Conservation (phyloP, 2,113 vertebrate genomes). For the Tapirus terrestris region DNA sequence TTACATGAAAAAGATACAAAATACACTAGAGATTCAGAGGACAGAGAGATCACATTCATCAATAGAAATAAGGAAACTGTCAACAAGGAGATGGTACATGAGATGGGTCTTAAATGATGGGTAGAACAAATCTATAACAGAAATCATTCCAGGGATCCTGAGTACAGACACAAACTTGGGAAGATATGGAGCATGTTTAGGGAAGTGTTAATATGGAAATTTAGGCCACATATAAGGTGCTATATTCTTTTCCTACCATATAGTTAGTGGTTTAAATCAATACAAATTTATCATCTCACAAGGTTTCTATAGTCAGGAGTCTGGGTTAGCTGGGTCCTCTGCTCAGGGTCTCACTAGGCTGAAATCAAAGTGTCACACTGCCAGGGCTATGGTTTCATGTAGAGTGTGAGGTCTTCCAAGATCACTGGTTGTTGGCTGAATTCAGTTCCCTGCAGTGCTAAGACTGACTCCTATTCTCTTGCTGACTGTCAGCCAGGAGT, state of each 20-base stretch:
- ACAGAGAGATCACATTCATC: not conserved
- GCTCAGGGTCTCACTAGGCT: not conserved
- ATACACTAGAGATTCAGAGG: not conserved
- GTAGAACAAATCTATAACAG: not conserved
- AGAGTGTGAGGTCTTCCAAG: not conserved
- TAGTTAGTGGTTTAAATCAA: not conserved
- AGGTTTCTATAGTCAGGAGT: not conserved
- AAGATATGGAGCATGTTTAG: not conserved
- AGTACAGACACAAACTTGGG: not conserved
- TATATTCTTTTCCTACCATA: not conserved
- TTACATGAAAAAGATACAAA: conserved; percentile 37
- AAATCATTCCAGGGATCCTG: not conserved
- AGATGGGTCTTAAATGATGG: not conserved
- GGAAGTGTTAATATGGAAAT: not conserved
- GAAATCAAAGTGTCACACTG: not conserved
- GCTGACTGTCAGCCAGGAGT: not conserved
- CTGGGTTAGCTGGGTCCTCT: not conserved
- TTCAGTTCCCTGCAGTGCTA: not conserved
- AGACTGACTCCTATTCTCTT: not conserved
- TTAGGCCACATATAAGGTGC: not conserved
- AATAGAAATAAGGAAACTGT: not conserved
- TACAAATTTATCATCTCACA: not conserved
- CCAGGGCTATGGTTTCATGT: not conserved
- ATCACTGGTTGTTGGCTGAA: not conserved
- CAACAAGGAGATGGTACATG: not conserved